Evolutionary conservation across 2,888 invertebrate genomes (phyloP).

Genomic region (Drosophila pegasa): DNA sequence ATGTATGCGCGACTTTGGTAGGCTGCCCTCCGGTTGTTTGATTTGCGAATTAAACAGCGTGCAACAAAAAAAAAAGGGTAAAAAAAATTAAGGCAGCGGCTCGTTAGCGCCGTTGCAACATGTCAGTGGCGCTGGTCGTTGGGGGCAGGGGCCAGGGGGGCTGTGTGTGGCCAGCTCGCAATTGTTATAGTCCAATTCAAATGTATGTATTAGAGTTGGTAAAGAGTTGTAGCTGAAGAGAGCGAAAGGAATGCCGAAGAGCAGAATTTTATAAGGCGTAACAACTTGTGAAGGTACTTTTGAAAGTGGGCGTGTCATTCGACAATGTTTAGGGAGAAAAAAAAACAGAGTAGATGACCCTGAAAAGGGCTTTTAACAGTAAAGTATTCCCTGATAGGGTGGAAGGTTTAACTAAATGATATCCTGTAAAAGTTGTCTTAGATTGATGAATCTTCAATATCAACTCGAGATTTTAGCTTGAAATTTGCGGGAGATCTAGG

Average conservation of each 20-base stretch:
- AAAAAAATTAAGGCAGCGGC: constrained; percentile 17
- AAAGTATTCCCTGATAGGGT: background rate
- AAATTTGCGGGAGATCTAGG: background rate
- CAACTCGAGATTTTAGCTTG: background rate
- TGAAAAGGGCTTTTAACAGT: background rate
- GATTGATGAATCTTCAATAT: background rate
- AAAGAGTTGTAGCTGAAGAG: constrained; percentile 27
- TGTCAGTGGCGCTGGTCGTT: background rate
- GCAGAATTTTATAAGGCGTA: background rate
- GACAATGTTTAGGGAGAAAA: constrained; percentile 46
- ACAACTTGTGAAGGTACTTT: background rate
- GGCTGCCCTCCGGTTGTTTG: constrained; percentile 76
- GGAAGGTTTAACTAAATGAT: background rate
- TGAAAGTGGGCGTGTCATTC: constrained; percentile 56
- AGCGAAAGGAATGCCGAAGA: background rate
- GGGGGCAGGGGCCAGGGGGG: background rate
- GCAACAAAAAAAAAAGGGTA: constrained; percentile 23
- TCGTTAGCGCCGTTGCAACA: constrained; percentile 51
- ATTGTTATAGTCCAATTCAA: constrained; percentile 49
- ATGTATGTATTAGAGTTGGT: constrained; percentile 55
- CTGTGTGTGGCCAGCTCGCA: constrained; percentile 4
- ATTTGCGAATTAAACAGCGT: constrained; percentile 76
- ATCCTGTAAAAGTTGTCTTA: background rate
- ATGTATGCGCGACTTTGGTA: constrained; percentile 69
- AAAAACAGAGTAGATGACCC: background rate